Evolutionary conservation across 2,888 invertebrate genomes (phyloP).

Genomic region (Cosmia trapezina): DNA sequence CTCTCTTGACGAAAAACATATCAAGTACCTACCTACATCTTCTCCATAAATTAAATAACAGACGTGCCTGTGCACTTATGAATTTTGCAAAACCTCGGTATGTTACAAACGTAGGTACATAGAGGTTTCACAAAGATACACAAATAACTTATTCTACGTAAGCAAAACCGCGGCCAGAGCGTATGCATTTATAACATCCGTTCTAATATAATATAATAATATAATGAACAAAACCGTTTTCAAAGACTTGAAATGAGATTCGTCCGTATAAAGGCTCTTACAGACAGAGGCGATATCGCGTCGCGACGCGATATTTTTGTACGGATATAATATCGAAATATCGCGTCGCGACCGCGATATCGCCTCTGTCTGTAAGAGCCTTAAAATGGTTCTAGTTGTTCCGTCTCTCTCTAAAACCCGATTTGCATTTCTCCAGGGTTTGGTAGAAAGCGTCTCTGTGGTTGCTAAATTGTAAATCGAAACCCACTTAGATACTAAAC

Average conservation of each 20-base stretch:
- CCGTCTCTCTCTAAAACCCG: neutral
- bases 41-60: neutral
- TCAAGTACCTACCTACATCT: too few relatives aligned
- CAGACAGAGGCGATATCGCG: too few relatives aligned
- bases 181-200: conserved; percentile 18
- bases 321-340: too few relatives aligned
- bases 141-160: conserved; percentile 6
- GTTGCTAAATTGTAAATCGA: neutral
- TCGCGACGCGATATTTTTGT: too few relatives aligned
- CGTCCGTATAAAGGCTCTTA: neutral
- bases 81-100: neutral
- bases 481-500: neutral
- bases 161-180: neutral
- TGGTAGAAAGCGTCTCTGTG: neutral
- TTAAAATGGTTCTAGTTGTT: too few relatives aligned
- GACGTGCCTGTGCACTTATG: too few relatives aligned
- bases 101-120: neutral
- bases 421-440: conserved; percentile 6
- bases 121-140: neutral
- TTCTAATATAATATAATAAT: neutral
- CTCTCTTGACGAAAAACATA: too few relatives aligned
- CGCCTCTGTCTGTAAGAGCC: too few relatives aligned
- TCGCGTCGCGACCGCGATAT: too few relatives aligned
- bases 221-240: conserved; percentile 14
- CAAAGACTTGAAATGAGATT: conserved; percentile 25